These are phyloP conservation scores for Megaceryle alcyon DNA, from an alignment of 2,797 vertebrate species.

Conservation along the genomic window DNA sequence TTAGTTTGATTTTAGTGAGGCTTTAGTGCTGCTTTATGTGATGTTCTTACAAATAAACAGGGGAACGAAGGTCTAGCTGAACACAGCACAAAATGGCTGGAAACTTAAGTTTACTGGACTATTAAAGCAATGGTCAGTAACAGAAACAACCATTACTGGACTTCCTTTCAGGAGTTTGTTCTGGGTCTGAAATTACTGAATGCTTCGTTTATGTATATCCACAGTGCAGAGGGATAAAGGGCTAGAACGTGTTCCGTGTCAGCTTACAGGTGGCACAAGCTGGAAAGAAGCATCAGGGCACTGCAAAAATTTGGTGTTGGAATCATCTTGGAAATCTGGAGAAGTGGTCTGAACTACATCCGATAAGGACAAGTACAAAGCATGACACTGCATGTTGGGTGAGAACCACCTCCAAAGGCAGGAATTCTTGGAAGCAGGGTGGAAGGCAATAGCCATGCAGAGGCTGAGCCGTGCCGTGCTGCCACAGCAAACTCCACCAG, in stretches of 20 bases:
- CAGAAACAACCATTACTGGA: background rate
- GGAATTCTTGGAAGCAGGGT: background rate
- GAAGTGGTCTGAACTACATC: fast-evolving
- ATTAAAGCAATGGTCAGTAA: background rate
- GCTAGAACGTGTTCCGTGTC: background rate
- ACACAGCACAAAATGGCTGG: background rate
- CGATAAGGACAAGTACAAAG: background rate
- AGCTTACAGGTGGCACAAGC: background rate
- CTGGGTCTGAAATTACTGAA: background rate
- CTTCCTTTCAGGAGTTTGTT: background rate
- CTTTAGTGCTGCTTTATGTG: background rate
- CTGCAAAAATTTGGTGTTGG: background rate
- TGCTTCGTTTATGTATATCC: background rate
- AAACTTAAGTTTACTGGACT: background rate
- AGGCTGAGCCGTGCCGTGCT: fast-evolving
- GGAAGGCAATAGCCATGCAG: background rate
- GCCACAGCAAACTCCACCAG: background rate
- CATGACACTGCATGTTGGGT: fast-evolving
- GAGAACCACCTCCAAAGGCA: background rate
- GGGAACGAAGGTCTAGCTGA: background rate
- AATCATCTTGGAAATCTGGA: background rate
- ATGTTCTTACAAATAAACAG: background rate
- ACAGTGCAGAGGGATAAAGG: background rate
- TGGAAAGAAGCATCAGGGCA: background rate
- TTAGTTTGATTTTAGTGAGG: background rate